These are phyloP conservation scores for Stomatorhinus ivindoensis DNA, from an alignment of 2,113 vertebrate genomes.

Conservation along the genomic window DNA sequence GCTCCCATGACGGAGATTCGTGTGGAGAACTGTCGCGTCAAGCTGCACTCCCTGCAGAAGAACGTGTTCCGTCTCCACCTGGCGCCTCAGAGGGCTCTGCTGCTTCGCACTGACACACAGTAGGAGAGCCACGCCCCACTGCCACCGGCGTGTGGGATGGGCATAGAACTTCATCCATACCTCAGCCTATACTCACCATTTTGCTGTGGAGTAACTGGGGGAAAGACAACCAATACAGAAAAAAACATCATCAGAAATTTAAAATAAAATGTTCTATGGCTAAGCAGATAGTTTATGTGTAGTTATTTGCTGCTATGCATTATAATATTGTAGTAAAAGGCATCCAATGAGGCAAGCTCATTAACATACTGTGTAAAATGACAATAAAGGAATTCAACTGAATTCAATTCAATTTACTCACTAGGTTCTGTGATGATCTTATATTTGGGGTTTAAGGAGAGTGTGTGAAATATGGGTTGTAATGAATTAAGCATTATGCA, in stretches of 20 bases:
- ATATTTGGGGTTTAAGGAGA: neutral
- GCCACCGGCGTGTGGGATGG: neutral
- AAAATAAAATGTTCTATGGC: neutral
- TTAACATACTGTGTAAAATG: neutral
- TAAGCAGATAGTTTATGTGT: neutral
- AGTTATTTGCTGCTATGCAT: neutral
- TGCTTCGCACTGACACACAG: constrained; percentile 83
- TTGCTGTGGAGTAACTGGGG: neutral
- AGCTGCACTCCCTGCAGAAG: constrained; percentile 81
- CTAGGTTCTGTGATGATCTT: neutral
- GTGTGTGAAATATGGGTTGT: neutral
- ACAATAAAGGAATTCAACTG: neutral
- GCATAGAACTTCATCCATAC: neutral
- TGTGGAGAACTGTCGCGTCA: constrained; percentile 83
- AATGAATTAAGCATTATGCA: neutral
- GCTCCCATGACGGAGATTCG: constrained; percentile 72
- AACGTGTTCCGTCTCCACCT: constrained; percentile 84
- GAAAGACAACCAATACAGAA: neutral
- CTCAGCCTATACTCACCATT: neutral
- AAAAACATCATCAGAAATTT: neutral
- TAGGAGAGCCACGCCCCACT: constrained; percentile 52
- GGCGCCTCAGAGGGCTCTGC: constrained; percentile 51
- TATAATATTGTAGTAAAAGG: neutral
- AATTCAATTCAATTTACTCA: neutral
- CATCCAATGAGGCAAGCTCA: neutral